Conservation (phyloP, 2,888 invertebrate species). For the Andrena bicolor region DNA sequence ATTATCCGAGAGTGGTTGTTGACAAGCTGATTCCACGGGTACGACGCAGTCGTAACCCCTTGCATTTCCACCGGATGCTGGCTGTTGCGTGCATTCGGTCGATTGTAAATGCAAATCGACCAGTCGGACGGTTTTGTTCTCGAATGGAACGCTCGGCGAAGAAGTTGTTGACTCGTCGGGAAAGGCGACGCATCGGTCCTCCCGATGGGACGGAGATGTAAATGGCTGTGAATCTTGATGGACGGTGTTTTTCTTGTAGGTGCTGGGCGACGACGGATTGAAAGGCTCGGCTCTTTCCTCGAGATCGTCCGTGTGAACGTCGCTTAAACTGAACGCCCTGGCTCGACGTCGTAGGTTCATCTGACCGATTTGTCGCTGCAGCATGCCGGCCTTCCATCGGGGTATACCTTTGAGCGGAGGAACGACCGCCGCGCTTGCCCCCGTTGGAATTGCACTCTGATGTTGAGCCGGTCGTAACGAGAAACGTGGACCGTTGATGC, state of each 20-base stretch:
- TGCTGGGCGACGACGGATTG: neutral
- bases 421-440: neutral
- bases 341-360: slow-evolving; percentile 78
- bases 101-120: neutral
- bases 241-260: neutral
- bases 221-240: neutral
- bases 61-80: neutral
- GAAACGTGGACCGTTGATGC: slow-evolving; percentile 71
- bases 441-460: slow-evolving; percentile 29
- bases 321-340: slow-evolving; percentile 82
- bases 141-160: neutral
- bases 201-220: neutral
- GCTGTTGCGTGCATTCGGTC: neutral
- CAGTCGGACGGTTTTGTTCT: neutral
- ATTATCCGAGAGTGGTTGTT: neutral
- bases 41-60: neutral
- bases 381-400: slow-evolving; percentile 82
- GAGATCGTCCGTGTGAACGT: slow-evolving; percentile 76
- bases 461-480: slow-evolving; percentile 78
- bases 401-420: slow-evolving; percentile 71
- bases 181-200: neutral
- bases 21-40: neutral
- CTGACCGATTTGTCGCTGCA: slow-evolving; percentile 81
- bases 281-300: slow-evolving; percentile 23
- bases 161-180: neutral